These are phyloP conservation scores for Gerris lacustris DNA, from an alignment of 2,888 invertebrate species.

Conservation along the genomic window DNA sequence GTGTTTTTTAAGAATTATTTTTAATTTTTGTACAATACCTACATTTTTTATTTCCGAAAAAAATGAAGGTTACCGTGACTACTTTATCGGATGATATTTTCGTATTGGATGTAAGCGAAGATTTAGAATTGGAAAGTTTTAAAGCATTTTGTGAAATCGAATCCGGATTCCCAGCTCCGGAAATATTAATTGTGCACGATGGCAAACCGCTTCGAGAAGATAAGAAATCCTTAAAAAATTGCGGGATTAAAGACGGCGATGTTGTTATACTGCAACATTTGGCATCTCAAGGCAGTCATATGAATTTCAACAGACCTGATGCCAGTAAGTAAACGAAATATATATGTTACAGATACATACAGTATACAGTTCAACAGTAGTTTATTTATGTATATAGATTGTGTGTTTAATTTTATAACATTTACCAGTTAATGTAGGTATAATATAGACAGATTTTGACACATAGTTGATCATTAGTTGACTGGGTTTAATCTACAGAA, in stretches of 20 bases:
- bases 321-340: neutral
- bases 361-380: too few relatives aligned
- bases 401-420: too few relatives aligned
- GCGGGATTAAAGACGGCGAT: constrained; percentile 78
- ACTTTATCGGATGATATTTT: constrained; percentile 79
- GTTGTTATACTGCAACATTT: constrained; percentile 68
- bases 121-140: constrained; percentile 86
- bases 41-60: too few relatives aligned
- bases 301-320: constrained; percentile 1
- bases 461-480: too few relatives aligned
- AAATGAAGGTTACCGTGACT: constrained; percentile 86
- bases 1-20: too few relatives aligned
- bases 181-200: constrained; percentile 74
- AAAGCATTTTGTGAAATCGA: constrained; percentile 86
- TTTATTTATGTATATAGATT: too few relatives aligned
- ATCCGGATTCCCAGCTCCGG: constrained; percentile 63
- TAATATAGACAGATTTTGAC: too few relatives aligned
- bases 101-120: constrained; percentile 81
- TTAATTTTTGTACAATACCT: too few relatives aligned
- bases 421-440: too few relatives aligned
- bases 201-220: constrained; percentile 73
- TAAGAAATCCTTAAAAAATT: constrained; percentile 66
- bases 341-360: neutral
- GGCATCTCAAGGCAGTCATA: constrained; percentile 29
- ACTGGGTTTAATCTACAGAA: too few relatives aligned